Base-by-base conservation (phyloP, 1,140 invertebrate genomes). In the Drosophila subpulchrella region DNA sequence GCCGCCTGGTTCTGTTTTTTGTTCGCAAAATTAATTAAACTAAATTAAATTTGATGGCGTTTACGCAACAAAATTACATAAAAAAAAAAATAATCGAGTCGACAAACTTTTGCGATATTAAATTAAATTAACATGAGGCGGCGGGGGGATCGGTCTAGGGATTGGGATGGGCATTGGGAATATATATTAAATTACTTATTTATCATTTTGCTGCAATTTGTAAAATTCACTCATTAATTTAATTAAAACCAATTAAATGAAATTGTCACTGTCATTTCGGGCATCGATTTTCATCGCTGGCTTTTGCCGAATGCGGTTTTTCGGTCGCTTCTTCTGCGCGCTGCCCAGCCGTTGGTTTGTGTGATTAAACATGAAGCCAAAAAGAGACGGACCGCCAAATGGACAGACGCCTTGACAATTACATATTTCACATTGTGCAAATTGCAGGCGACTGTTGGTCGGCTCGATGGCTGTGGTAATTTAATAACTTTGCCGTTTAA, bases 191-290 rank as follows among this genome's bases (percentile, higher is more conserved):
- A 88, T 88, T 88, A 88, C 84, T 88, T 88, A 88, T 88, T 88
- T 89, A 89, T 88, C 84, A 88, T 89, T 90, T 90, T 89, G 70
- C 77, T 89, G 86, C 85, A 90, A 89, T 90, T 90, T 89, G 84
- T 89, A 81, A 89, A 88, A 89, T 89, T 89, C 79, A 89, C 85
- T 85, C 84, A 89, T 89, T 89, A 89, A 89, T 89, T 89, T 89
- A 90, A 89, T 89, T 89, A 89, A 89, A 88, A 88, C 80, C 84
- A 88, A 88, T 88, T 89, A 90, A 89, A 90, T 89, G 77, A 84
- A 89, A 89, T 89, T 89, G 85, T 90, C 85, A 90, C 84, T 89
- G 84, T 89, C 84, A 89, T 90, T 90, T 89, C 73, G 70, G 77
- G 84, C 85, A 89, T 89, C 84, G 84, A 89, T 89, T 89, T 89